Evolutionary conservation across 2,888 invertebrate genomes (phyloP).

Genomic region (Trissolcus japonicus): DNA sequence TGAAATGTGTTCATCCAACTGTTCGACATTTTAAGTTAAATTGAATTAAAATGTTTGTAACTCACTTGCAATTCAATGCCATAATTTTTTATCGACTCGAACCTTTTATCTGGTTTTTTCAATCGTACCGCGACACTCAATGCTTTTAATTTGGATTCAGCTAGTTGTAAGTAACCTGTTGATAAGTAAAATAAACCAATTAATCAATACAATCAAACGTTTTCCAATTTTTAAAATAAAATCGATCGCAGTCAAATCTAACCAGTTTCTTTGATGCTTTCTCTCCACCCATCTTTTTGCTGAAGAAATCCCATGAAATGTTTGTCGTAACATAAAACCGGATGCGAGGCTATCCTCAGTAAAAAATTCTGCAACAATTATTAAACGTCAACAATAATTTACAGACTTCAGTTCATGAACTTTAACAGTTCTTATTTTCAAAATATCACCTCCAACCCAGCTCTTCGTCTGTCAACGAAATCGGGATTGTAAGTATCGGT

Average conservation of each 20-base stretch:
- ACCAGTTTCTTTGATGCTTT: slow-evolving; percentile 86
- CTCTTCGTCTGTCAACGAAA: slow-evolving; percentile 88
- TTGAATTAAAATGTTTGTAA: slow-evolving; percentile 62
- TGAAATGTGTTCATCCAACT: too few relatives aligned
- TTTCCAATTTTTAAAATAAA: background rate
- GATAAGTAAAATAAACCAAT: slow-evolving; percentile 41
- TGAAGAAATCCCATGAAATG: slow-evolving; percentile 88
- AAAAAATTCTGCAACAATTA: slow-evolving; percentile 81
- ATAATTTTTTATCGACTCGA: slow-evolving; percentile 86
- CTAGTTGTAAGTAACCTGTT: slow-evolving; percentile 83
- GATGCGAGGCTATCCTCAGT: slow-evolving; percentile 85
- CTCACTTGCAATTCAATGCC: slow-evolving; percentile 83
- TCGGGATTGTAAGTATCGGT: slow-evolving; percentile 90
- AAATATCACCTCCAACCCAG: slow-evolving; percentile 81
- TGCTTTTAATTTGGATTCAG: slow-evolving; percentile 88
- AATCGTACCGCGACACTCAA: slow-evolving; percentile 85
- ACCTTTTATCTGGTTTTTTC: slow-evolving; percentile 84
- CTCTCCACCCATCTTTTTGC: slow-evolving; percentile 87
- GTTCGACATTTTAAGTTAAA: too few relatives aligned
- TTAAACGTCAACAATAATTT: background rate
- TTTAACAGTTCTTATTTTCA: background rate
- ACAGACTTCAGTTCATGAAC: background rate
- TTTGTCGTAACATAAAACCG: slow-evolving; percentile 84
- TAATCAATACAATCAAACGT: background rate
- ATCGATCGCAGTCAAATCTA: slow-evolving; percentile 24